Percentiles rank a stretch among this genome's conserved stretches.
Conservation (phyloP, 2,797 vertebrate genomes). For the Eutrigla gurnardus region DNA sequence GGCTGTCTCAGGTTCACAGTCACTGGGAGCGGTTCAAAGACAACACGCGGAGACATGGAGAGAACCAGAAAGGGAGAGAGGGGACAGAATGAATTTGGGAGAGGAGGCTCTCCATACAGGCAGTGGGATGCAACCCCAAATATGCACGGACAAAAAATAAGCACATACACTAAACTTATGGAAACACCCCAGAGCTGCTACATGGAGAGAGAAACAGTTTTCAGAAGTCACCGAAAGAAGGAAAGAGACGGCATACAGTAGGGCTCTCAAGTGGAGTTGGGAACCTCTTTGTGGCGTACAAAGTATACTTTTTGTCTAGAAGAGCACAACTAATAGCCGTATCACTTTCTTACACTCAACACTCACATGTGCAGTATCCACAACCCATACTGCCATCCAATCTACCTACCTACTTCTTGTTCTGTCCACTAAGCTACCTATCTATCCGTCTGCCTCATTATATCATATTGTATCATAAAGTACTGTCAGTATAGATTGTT, state of each 20-base stretch:
- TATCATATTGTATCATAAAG: neutral
- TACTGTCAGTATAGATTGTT: neutral
- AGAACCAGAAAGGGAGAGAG: constrained; percentile 24
- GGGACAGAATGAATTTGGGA: constrained; percentile 12
- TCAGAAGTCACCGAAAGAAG: neutral
- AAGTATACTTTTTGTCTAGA: constrained; percentile 1
- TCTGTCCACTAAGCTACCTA: neutral
- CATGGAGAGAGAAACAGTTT: constrained; percentile 11
- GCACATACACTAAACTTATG: constrained; percentile 15
- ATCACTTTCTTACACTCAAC: neutral
- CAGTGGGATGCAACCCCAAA: constrained; percentile 10
- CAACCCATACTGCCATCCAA: neutral
- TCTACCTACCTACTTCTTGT: neutral
- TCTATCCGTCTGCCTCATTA: neutral
- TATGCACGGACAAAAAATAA: constrained; percentile 6
- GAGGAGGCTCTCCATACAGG: constrained; percentile 23
- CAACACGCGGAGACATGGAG: constrained; percentile 51
- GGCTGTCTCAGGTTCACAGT: constrained; percentile 77
- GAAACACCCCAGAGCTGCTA: constrained; percentile 1
- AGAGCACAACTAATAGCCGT: neutral
- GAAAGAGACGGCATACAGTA: constrained; percentile 1
- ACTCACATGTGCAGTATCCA: neutral
- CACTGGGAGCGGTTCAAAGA: constrained; percentile 77
- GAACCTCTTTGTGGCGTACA: neutral
- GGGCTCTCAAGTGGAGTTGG: constrained; percentile 2